These are phyloP conservation scores for Nannoperca obscura DNA, from an alignment of 2,797 vertebrate species.

Conservation along the genomic window DNA sequence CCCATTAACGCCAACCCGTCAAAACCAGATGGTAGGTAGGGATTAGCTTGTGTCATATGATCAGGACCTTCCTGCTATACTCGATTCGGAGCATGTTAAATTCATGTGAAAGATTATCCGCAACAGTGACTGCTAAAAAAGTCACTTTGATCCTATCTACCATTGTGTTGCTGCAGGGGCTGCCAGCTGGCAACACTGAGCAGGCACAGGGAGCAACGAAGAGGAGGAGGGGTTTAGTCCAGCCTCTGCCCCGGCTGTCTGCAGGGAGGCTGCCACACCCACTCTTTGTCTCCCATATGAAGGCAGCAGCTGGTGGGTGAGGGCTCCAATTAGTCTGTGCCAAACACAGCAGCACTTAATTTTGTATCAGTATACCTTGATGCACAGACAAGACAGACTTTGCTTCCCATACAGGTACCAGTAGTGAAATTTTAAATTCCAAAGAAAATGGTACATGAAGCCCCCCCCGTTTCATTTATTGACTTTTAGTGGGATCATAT, in stretches of 20 bases:
- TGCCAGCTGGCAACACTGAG: constrained; percentile 77
- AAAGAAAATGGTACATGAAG: not conserved
- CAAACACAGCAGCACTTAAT: constrained; percentile 50
- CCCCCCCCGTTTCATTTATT: not conserved
- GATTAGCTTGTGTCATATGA: constrained; percentile 81
- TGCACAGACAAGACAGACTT: constrained; percentile 6
- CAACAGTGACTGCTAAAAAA: constrained; percentile 76
- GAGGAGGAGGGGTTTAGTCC: constrained; percentile 50
- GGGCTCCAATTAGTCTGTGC: constrained; percentile 70
- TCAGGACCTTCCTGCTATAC: constrained; percentile 73
- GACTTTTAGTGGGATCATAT: not conserved
- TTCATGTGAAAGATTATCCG: constrained; percentile 83
- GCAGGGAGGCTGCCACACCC: constrained; percentile 75
- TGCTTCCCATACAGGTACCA: not conserved
- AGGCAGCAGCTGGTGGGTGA: constrained; percentile 80
- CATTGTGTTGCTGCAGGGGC: constrained; percentile 71
- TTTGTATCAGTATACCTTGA: constrained; percentile 26
- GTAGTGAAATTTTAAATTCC: not conserved
- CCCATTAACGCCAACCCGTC: constrained; percentile 68
- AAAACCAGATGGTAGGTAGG: constrained; percentile 81
- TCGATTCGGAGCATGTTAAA: constrained; percentile 76
- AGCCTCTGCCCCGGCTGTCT: constrained; percentile 65
- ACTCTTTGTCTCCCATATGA: constrained; percentile 77
- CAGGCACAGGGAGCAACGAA: constrained; percentile 42
- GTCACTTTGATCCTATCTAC: constrained; percentile 80